Conservation (phyloP, 2,113 vertebrate species). For the Nicator chloris region DNA sequence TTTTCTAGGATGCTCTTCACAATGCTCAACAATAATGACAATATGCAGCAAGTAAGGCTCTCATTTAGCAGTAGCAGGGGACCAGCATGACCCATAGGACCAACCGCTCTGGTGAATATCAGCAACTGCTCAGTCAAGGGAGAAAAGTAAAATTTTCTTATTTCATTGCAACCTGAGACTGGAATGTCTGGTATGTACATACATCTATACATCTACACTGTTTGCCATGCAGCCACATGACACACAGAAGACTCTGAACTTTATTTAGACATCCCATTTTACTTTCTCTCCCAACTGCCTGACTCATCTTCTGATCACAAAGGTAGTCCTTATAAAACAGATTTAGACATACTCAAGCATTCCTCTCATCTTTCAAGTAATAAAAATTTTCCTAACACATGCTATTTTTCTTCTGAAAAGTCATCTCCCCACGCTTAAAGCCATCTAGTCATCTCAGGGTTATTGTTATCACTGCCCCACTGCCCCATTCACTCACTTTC, state of each 20-base stretch:
- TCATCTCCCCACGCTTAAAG: not conserved
- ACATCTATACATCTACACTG: too few relatives aligned
- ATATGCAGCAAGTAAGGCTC: not conserved
- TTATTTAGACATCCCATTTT: not conserved
- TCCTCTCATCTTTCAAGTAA: not conserved
- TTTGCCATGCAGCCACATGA: not conserved
- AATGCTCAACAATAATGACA: not conserved
- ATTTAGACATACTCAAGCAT: not conserved
- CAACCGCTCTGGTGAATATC: not conserved
- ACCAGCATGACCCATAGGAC: not conserved
- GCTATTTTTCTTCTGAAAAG: not conserved
- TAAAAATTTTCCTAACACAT: not conserved
- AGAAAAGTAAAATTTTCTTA: not conserved
- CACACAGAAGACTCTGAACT: not conserved
- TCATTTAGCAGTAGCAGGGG: not conserved
- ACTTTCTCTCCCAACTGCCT: not conserved
- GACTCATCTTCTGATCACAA: not conserved
- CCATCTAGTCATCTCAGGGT: not conserved
- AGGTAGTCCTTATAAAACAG: not conserved
- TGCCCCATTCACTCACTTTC: not conserved
- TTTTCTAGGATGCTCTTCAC: not conserved
- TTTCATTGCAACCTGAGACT: not conserved
- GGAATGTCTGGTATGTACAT: fast-evolving
- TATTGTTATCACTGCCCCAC: not conserved
- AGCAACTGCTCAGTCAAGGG: not conserved